Conservation (phyloP, 2,113 vertebrate genomes). For the Gymnobelideus leadbeateri region DNA sequence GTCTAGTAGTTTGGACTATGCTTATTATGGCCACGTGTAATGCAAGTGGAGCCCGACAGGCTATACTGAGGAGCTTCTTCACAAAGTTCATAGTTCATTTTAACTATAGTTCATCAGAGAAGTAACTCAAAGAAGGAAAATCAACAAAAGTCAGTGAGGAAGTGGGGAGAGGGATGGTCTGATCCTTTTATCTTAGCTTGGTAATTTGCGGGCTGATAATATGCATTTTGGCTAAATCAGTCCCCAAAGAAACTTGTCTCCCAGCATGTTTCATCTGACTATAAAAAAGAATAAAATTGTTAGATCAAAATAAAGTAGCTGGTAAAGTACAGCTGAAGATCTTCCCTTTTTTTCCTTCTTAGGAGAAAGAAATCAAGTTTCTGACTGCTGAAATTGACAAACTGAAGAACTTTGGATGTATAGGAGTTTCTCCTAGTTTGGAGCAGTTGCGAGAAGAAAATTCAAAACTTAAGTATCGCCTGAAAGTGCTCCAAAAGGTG, state of each 20-base stretch:
- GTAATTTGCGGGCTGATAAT: not conserved
- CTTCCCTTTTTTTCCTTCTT: constrained; percentile 44
- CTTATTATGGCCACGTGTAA: not conserved
- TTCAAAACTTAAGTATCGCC: constrained; percentile 91
- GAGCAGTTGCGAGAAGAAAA: constrained; percentile 93
- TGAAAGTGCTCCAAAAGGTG: constrained; percentile 93
- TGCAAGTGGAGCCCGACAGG: not conserved
- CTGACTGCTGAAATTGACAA: constrained; percentile 91
- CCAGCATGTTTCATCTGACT: not conserved
- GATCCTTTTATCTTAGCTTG: not conserved
- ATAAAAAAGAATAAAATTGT: not conserved
- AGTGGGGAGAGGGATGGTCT: not conserved
- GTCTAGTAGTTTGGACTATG: not conserved
- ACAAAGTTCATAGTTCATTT: not conserved
- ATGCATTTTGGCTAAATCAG: not conserved
- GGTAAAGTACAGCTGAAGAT: not conserved
- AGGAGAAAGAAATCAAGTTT: constrained; percentile 93
- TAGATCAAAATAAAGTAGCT: not conserved
- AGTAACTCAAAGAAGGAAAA: not conserved
- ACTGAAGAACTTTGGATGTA: constrained; percentile 87
- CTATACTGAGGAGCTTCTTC: not conserved
- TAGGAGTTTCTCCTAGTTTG: constrained; percentile 83
- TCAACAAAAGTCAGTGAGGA: not conserved
- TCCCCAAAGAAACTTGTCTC: not conserved
- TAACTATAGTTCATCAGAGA: not conserved